phyloP scores from a whole-genome alignment of 1,140 invertebrate species.

The Drosophila subpulchrella region DNA sequence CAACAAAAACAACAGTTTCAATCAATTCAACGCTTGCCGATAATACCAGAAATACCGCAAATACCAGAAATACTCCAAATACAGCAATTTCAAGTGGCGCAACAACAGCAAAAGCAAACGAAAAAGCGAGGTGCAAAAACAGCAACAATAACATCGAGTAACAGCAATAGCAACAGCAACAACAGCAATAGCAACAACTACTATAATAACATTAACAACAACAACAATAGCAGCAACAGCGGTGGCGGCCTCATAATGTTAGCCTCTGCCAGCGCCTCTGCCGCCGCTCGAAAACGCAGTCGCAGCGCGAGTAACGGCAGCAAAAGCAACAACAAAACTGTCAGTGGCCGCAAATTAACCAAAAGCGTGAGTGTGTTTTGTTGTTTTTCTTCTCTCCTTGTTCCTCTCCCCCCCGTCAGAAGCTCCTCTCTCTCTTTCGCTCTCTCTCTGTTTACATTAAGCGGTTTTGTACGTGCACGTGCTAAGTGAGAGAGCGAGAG shows the following conservation, averaged over 20 bases:
- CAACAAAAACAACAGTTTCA: constrained; percentile 3
- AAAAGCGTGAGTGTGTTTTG: constrained; percentile 71
- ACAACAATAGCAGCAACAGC: constrained; percentile 31
- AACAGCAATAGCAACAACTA: constrained; percentile 17
- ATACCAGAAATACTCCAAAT: constrained; percentile 14
- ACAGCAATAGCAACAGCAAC: constrained; percentile 26
- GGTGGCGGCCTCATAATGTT: constrained; percentile 57
- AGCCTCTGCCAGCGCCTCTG: constrained; percentile 58
- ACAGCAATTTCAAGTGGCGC: constrained; percentile 13
- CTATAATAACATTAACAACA: constrained; percentile 7
- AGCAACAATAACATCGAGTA: constrained; percentile 23
- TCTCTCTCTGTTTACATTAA: constrained; percentile 75
- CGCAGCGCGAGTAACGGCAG: constrained; percentile 70
- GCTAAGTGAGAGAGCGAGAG: constrained; percentile 33
- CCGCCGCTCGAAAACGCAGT: constrained; percentile 67
- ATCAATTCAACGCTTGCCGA: neutral
- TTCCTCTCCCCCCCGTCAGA: no score
- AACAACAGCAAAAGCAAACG: constrained; percentile 8
- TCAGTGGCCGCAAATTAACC: constrained; percentile 70
- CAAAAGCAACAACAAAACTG: constrained; percentile 59
- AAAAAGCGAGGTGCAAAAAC: constrained; percentile 11
- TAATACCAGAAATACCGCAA: constrained; percentile 5
- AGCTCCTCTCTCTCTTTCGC: constrained; percentile 18
- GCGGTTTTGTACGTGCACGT: constrained; percentile 60
- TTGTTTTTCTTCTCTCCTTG: constrained; percentile 38